Evolutionary conservation across 2,888 invertebrate genomes (phyloP), one percentile per base, ranked within the genome.

Genomic region (Lissonota sp.): DNA sequence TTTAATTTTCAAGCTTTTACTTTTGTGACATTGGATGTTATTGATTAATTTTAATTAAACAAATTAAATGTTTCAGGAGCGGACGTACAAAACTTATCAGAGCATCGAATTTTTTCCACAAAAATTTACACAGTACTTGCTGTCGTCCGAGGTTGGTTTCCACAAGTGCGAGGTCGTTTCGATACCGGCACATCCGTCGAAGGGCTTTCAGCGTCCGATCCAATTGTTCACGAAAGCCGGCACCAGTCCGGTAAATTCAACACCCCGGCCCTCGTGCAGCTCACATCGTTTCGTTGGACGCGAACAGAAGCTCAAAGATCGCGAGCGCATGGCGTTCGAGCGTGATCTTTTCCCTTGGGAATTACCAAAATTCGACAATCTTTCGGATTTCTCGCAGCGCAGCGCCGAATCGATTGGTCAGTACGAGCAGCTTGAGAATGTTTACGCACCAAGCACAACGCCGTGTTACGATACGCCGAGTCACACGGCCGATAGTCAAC

Each of bases 141-240:
- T 99, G 4, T 97, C 97, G 26, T 94, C 96, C 0, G 98, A 98
- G 90, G 97, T 99, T 58, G 99, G 99, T 4, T 99, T 99, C 93
- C 96, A 96, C 89, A 97, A 97, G 90, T 97, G 97, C 90, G 97
- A 97, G 90, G 96, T 97, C 1, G 93, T 99, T 57, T 97, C 97
- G 40, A 96, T 95, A 78, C 94, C 95, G 1, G 96, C 97, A 4
- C 97, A 98, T 92, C 95, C 96, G 80, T 96, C 97, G 84, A 97
- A 97, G 93, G 99, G 98, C 26, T 98, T 98, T 93, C 96, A 97
- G 85, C 94, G 98, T 53, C 97, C 97, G 7, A 96, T 98, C 82
- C 96, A 96, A 72, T 88, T 94, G 6, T 92, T 89, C 55, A 92
- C 91, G 6, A 92, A 92, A 82, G 86, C 88, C 0, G 87, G 82